phyloP scores from a whole-genome alignment of 2,797 vertebrate genomes.

The Prunella strophiata region DNA sequence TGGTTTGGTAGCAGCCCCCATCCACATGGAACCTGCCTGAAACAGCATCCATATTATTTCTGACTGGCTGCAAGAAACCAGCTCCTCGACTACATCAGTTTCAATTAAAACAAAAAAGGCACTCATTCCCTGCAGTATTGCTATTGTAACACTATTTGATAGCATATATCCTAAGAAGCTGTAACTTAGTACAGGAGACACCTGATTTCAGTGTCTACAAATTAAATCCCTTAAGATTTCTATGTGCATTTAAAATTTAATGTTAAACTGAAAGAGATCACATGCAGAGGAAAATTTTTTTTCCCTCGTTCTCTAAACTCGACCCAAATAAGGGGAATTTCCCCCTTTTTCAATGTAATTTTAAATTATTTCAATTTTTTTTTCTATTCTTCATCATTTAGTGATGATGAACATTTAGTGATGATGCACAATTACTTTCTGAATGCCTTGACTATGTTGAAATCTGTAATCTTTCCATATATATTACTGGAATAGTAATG shows the following conservation, averaged over 20 bases:
- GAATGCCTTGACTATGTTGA: neutral
- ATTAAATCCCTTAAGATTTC: neutral
- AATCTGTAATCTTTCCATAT: neutral
- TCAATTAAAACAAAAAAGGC: neutral
- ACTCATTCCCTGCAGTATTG: neutral
- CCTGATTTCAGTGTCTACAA: neutral
- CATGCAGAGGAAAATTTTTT: neutral
- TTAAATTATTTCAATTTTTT: neutral
- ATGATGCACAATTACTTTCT: neutral
- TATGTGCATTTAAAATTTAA: neutral
- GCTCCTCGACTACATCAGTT: neutral
- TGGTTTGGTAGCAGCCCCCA: neutral
- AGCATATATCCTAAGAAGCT: neutral
- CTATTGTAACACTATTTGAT: neutral
- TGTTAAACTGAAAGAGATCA: neutral
- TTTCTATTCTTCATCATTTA: neutral
- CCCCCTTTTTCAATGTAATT: rapidly evolving
- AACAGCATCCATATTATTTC: neutral
- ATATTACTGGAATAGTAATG: neutral
- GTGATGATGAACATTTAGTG: neutral
- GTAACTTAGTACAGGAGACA: neutral
- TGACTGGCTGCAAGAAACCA: neutral
- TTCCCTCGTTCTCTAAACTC: neutral
- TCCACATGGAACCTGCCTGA: neutral
- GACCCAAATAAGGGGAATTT: neutral